Evolutionary conservation across 2,113 vertebrate species (phyloP).

Genomic region (Perca flavescens): DNA sequence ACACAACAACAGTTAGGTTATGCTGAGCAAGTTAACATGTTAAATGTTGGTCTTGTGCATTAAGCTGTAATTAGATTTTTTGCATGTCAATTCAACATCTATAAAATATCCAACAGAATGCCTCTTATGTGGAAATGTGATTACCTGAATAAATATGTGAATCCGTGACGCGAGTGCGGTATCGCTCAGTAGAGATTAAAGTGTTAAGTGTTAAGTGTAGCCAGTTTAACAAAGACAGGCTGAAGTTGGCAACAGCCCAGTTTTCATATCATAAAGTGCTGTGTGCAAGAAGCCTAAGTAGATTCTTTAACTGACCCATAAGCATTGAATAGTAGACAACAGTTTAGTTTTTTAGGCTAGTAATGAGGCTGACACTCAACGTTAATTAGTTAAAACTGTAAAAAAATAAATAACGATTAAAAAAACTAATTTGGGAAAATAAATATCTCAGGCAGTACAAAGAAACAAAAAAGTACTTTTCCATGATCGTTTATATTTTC

Average conservation of each 20-base stretch:
- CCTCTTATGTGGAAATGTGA: background rate
- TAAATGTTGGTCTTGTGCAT: background rate
- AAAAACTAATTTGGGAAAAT: background rate
- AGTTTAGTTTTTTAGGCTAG: background rate
- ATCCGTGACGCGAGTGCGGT: background rate
- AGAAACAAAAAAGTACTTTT: background rate
- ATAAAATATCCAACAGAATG: background rate
- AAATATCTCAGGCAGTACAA: background rate
- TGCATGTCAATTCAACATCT: background rate
- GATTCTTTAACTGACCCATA: background rate
- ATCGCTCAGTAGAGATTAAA: too few relatives aligned
- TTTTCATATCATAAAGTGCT: background rate
- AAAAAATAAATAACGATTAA: background rate
- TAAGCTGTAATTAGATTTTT: background rate
- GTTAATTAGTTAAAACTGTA: background rate
- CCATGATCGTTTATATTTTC: too few relatives aligned
- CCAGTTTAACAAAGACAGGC: background rate
- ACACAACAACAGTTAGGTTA: background rate
- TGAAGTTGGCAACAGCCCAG: background rate
- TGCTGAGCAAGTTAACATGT: background rate
- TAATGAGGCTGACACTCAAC: background rate
- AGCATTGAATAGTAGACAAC: background rate
- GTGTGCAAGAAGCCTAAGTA: background rate
- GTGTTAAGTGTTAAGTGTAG: background rate
- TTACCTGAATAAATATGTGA: background rate